These are phyloP conservation scores for Ceratothoa steindachneri DNA, from an alignment of 2,888 invertebrate species.

Conservation along the genomic window DNA sequence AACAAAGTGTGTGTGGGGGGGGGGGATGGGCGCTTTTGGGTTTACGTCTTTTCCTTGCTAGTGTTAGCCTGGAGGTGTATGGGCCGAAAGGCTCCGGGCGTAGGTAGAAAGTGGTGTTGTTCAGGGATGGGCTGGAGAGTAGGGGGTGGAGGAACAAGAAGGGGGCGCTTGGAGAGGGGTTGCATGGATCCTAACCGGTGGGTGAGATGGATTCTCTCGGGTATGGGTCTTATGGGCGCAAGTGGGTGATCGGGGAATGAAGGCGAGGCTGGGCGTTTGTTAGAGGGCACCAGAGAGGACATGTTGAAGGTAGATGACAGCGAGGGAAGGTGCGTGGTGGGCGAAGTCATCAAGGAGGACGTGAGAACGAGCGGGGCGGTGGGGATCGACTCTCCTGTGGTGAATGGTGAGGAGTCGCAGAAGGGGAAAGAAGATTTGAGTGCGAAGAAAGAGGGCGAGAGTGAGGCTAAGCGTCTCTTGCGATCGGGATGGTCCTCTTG, in stretches of 20 bases:
- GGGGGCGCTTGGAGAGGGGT: slow-evolving; percentile 38
- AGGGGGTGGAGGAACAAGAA: slow-evolving; percentile 28
- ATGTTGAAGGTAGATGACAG: slow-evolving; percentile 35
- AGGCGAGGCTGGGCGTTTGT: slow-evolving; percentile 36
- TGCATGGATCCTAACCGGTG: slow-evolving; percentile 26
- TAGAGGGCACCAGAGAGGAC: slow-evolving; percentile 24
- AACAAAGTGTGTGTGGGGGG: too few relatives aligned
- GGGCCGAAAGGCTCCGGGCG: slow-evolving; percentile 38
- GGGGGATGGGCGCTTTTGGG: too few relatives aligned
- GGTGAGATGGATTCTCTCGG: slow-evolving; percentile 26
- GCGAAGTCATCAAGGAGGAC: neutral
- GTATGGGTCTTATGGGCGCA: slow-evolving; percentile 38
- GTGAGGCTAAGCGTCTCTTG: neutral
- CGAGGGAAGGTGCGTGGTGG: slow-evolving; percentile 15
- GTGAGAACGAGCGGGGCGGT: neutral
- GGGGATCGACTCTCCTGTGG: neutral
- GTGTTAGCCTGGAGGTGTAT: slow-evolving; percentile 27
- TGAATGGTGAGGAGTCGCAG: neutral
- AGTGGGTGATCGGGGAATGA: slow-evolving; percentile 23
- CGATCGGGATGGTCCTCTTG: neutral
- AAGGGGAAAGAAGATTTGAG: slow-evolving; percentile 2
- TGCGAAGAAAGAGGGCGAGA: slow-evolving; percentile 1
- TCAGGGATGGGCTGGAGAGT: slow-evolving; percentile 25
- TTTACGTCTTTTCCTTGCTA: slow-evolving; percentile 32
- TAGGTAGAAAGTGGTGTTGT: slow-evolving; percentile 33